Evolutionary conservation across 2,888 invertebrate species (phyloP).

Genomic region (Pegoplata infirma): DNA sequence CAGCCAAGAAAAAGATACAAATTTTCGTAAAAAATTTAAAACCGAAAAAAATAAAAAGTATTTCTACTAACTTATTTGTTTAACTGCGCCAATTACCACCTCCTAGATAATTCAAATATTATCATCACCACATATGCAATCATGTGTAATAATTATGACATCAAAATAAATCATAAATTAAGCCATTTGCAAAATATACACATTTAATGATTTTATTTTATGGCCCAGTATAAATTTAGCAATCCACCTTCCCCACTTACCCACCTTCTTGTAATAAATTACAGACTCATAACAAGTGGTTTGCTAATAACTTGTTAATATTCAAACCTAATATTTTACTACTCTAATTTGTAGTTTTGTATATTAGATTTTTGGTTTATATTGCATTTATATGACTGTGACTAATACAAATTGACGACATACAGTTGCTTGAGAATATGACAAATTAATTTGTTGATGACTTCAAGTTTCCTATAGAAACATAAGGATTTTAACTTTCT

Average conservation of each 20-base stretch:
- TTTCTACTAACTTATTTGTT: too few species aligned
- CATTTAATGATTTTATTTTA: not conserved
- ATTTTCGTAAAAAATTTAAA: too few species aligned
- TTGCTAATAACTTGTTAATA: too few species aligned
- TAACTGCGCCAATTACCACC: too few species aligned
- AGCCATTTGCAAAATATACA: not conserved
- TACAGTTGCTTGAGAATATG: not conserved
- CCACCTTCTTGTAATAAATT: too few species aligned
- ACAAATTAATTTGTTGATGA: slow-evolving; percentile 7
- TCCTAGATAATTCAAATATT: too few species aligned
- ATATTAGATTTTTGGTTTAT: not conserved
- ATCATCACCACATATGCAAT: not conserved
- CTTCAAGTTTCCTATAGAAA: not conserved
- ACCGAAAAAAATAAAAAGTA: too few species aligned
- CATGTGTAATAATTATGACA: not conserved
- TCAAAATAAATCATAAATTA: not conserved
- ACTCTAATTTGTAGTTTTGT: not conserved
- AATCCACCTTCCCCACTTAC: too few species aligned
- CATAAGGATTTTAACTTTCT: not conserved
- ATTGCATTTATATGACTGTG: not conserved
- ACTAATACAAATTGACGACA: not conserved
- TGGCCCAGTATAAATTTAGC: too few species aligned
- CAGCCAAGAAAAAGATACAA: too few species aligned
- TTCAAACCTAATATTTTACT: too few species aligned
- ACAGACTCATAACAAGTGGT: too few species aligned